Evolutionary conservation across 2,113 vertebrate genomes (phyloP).

Genomic region (Melanotaenia duboulayi): DNA sequence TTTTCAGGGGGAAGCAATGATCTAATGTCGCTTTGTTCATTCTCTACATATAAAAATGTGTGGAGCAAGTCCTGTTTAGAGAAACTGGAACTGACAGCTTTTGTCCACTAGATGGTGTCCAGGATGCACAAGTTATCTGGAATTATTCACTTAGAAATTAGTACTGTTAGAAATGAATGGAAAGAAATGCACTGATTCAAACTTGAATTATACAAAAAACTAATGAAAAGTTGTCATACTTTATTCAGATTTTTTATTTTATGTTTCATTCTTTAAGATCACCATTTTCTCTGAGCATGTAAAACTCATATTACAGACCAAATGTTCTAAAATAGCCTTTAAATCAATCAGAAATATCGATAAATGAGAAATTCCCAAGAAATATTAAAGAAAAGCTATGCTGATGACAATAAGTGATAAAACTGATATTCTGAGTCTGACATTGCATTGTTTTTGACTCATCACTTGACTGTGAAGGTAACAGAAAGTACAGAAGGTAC

Average conservation of each 20-base stretch:
- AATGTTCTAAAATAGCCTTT: too few species aligned
- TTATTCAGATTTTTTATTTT: too few species aligned
- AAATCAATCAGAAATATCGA: too few species aligned
- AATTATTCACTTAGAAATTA: too few species aligned
- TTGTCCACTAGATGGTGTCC: constrained; percentile 67
- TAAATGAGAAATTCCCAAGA: too few species aligned
- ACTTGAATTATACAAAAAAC: background rate
- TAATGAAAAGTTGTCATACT: too few species aligned
- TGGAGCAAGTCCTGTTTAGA: background rate
- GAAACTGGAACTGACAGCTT: background rate
- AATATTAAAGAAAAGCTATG: too few species aligned
- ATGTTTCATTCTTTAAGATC: background rate
- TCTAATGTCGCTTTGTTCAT: too few species aligned
- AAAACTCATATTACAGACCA: background rate
- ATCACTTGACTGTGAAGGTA: too few species aligned
- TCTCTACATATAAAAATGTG: background rate
- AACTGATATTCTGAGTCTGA: background rate
- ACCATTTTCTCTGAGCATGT: background rate
- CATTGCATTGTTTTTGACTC: background rate
- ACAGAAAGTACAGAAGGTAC: too few species aligned
- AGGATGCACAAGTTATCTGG: background rate
- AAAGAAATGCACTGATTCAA: background rate
- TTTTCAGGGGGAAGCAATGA: too few species aligned
- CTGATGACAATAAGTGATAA: background rate
- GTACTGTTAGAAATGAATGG: background rate